phyloP scores from a whole-genome alignment of 2,888 invertebrate genomes.

The Saturnia japonica region DNA sequence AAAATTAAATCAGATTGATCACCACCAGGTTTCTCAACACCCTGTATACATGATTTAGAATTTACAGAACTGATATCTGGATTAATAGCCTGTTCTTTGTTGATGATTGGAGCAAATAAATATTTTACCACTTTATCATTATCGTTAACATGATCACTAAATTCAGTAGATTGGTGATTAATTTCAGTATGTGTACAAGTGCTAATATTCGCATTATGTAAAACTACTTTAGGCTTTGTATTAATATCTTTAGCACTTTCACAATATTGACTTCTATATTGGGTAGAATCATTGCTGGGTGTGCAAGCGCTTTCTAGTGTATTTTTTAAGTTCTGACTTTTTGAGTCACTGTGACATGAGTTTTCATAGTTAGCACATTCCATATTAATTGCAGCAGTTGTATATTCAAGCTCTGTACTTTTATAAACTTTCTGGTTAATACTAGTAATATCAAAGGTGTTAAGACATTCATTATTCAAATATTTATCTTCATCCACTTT shows the following conservation, averaged over 20 bases:
- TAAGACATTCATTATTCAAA: neutral
- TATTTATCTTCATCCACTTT: neutral
- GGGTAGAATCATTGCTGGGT: neutral
- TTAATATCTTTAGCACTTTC: neutral
- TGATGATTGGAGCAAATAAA: neutral
- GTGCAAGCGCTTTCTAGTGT: neutral
- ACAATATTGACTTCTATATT: neutral
- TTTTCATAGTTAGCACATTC: neutral
- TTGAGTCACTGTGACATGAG: neutral
- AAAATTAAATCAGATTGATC: slow-evolving; percentile 12
- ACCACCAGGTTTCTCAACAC: slow-evolving; percentile 70
- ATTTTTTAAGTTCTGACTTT: neutral
- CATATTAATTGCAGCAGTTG: neutral
- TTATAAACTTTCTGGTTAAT: neutral
- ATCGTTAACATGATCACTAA: slow-evolving; percentile 19
- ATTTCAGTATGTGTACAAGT: neutral
- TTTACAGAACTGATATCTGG: slow-evolving; percentile 32
- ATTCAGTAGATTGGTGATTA: neutral
- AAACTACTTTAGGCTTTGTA: neutral
- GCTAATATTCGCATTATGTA: neutral
- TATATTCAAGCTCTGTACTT: neutral
- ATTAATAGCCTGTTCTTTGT: slow-evolving; percentile 23
- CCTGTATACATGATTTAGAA: slow-evolving; percentile 61
- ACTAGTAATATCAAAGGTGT: neutral
- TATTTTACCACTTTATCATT: slow-evolving; percentile 18